Evolutionary conservation across 2,888 invertebrate genomes (phyloP), one percentile per base, ranked within the genome.

Genomic region (Podabrus alpinus): DNA sequence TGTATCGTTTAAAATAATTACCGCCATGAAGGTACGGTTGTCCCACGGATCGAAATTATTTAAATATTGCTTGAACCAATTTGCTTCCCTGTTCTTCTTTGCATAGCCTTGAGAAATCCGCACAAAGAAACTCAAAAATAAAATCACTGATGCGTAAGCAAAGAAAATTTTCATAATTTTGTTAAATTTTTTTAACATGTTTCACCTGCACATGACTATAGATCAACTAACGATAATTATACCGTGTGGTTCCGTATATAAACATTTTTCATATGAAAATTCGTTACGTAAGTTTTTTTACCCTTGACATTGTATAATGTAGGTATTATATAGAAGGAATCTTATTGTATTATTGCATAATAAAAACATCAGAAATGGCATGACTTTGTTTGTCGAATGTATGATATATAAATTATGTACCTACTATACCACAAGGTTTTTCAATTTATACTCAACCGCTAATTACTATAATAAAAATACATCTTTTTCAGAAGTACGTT

Each of bases 1-100:
- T 10, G 11, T 29, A 1, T 29, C 0, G 11, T 13, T 3, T 9
- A 25, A 75, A 68, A 15, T 45, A 64, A 85, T 84, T 81, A 91
- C 91, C 91, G 91, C 90, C 9, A 81, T 82, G 85, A 90, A 91
- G 0, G 88, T 89, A 2, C 88, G 87, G 29, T 85, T 88, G 72
- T 90, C 87, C 10, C 84, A 86, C 1, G 88, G 86, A 79, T 90
- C 88, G 82, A 91, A 91, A 78, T 91, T 90, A 82, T 91, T 89
- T 0, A 90, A 80, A 0, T 88, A 83, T 62, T 90, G 89, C 13
- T 74, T 72, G 17, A 82, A 75, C 75, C 75, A 75, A 17, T 69
- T 72, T 4, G 72, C 72, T 66, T 75, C 21, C 21, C 59, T 15
- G 17, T 16, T 19, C 9, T 15, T 67, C 67, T 21, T 64, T 9